Percentiles rank a stretch among this genome's conserved stretches.
These are phyloP conservation scores for Rhodophaea formosa DNA, from an alignment of 2,888 invertebrate species.

Conservation along the genomic window DNA sequence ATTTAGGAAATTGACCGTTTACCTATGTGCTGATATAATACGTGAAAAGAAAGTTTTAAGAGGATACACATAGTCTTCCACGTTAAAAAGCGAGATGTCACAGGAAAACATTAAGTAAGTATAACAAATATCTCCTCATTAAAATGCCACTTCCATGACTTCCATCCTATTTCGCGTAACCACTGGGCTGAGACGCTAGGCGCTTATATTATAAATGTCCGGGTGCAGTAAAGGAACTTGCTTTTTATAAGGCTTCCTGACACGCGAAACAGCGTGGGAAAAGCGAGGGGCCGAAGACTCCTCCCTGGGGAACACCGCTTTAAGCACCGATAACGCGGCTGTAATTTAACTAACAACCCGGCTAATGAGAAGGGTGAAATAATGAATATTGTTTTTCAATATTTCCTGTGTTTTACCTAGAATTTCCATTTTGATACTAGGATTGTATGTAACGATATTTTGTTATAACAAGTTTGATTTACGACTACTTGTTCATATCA, in stretches of 20 bases:
- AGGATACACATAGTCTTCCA: too few relatives aligned
- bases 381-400: neutral
- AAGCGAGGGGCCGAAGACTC: conserved; percentile 26
- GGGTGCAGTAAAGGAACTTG: conserved; percentile 17
- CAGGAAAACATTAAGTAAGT: neutral
- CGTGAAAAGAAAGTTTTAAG: too few relatives aligned
- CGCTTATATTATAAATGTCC: conserved; percentile 17
- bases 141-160: conserved; percentile 15
- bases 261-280: conserved; percentile 49
- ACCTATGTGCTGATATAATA: neutral
- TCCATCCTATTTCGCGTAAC: conserved; percentile 20
- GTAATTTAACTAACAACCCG: neutral
- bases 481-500: neutral
- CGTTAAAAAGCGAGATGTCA: neutral
- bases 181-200: conserved; percentile 27
- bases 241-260: conserved; percentile 59
- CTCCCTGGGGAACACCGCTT: conserved; percentile 24
- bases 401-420: neutral
- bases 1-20: too few relatives aligned
- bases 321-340: conserved; percentile 1
- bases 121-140: conserved; percentile 6
- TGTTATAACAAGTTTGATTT: neutral
- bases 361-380: conserved; percentile 1
- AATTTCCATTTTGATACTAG: neutral
- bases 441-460: neutral